Percentiles rank a stretch among this genome's conserved stretches.
phyloP scores from a whole-genome alignment of 2,113 vertebrate species.

The Anser brachyrhynchus region DNA sequence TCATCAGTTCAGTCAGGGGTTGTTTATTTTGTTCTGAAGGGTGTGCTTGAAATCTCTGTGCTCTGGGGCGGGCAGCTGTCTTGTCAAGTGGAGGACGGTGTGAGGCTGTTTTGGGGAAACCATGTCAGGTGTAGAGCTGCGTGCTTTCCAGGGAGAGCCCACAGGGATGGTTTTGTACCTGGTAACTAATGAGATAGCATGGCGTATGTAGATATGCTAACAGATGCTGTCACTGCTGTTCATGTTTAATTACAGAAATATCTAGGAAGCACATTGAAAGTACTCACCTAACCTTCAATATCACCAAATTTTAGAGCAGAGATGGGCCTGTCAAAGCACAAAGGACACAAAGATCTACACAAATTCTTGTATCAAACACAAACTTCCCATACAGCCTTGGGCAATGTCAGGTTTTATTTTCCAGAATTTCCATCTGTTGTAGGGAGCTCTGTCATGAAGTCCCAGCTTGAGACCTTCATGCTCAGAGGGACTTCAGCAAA shows the following conservation, averaged over 20 bases:
- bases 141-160: background rate
- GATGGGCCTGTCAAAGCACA: background rate
- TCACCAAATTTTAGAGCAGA: background rate
- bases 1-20: background rate
- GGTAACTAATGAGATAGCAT: background rate
- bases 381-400: background rate
- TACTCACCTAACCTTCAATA: background rate
- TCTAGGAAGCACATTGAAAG: background rate
- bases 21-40: background rate
- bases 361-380: background rate
- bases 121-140: accelerated
- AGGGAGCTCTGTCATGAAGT: background rate
- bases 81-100: background rate
- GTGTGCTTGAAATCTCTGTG: background rate
- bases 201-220: background rate
- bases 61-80: background rate
- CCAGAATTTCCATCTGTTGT: background rate
- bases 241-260: background rate
- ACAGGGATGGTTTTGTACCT: background rate
- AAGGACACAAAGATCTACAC: background rate
- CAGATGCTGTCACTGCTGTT: background rate
- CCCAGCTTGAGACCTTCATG: accelerated
- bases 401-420: background rate
- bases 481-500: background rate
- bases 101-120: background rate